Evolutionary conservation across 2,888 invertebrate species (phyloP).

Genomic region (Sinotaia quadrata): DNA sequence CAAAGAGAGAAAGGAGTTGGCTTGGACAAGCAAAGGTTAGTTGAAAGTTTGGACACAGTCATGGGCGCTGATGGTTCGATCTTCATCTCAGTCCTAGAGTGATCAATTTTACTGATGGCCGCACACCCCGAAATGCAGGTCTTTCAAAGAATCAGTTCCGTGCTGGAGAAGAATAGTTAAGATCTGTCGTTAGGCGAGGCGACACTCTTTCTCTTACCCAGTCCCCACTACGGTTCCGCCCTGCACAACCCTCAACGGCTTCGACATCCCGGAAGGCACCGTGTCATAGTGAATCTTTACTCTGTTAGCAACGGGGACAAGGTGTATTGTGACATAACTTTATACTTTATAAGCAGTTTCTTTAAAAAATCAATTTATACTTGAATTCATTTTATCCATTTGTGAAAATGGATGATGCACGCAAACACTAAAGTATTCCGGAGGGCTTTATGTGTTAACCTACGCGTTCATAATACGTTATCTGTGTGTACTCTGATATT

Average conservation of each 20-base stretch:
- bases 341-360: too few relatives aligned
- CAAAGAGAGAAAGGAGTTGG: constrained; percentile 49
- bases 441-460: too few relatives aligned
- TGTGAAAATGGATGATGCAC: too few relatives aligned
- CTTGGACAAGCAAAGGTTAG: constrained; percentile 53
- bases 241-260: constrained; percentile 21
- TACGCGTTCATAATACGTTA: too few relatives aligned
- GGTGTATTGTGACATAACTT: constrained; percentile 32
- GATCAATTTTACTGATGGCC: constrained; percentile 58
- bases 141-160: constrained; percentile 51
- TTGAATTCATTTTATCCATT: too few relatives aligned
- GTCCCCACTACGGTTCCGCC: constrained; percentile 14
- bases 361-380: too few relatives aligned
- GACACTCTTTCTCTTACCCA: not conserved
- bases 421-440: too few relatives aligned
- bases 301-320: constrained; percentile 25
- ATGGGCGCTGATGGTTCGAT: constrained; percentile 65
- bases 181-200: constrained; percentile 4
- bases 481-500: too few relatives aligned
- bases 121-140: constrained; percentile 57
- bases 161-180: constrained; percentile 45
- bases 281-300: constrained; percentile 24
- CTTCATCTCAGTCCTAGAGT: constrained; percentile 55
- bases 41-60: constrained; percentile 57
- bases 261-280: constrained; percentile 30